Base-by-base conservation (phyloP, 2,888 invertebrate genomes). In the Hofmannophila pseudospretella region DNA sequence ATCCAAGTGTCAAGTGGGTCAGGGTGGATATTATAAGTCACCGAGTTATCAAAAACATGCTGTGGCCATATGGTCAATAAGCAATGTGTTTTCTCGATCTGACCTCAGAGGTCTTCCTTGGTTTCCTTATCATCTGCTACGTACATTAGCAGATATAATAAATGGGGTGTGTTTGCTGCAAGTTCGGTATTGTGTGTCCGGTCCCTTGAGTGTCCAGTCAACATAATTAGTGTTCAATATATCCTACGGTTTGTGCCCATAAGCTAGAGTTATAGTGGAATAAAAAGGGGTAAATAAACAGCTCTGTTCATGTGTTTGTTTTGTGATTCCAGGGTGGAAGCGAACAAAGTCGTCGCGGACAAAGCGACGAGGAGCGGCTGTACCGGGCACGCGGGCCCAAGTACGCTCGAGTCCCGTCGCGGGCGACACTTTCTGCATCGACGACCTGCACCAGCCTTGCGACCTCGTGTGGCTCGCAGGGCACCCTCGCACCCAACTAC, bases 401-500 rank as follows among this genome's bases (percentile, higher is more conserved):
- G 48, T 88, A 88, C 76, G 77, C 82, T 7, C 60, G 88, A 32
- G 88, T 88, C 23, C 88, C 88, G 14, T 87, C 87, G 2, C 68
- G 72, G 35, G 79, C 88, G 30, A 87, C 88, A 19, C 71, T 90
- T 8, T 90, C 90, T 1, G 74, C 88, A 22, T 89, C 90, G 26
- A 90, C 90, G 38, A 89, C 90, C 56, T 87, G 88, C 64, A 89
- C 90, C 13, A 90, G 90, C 42, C 68, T 91, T 43, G 90, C 90
- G 45, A 84, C 84, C 26, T 80, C 87, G 16, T 86, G 79, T 50
- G 85, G 85, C 35, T 84, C 86, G 5, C 85, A 86, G 42, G 86
- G 85, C 14, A 79, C 76, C 22, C 73, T 84, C 28, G 77, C 72
- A 1, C 81, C 84, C 9, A 78, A 82, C 53, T 81, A 85, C 72